A percentile compares a stretch with the other conserved stretches of the same genome.
These are phyloP conservation scores for Micromys minutus DNA, from an alignment of 2,113 vertebrate species.

Conservation along the genomic window DNA sequence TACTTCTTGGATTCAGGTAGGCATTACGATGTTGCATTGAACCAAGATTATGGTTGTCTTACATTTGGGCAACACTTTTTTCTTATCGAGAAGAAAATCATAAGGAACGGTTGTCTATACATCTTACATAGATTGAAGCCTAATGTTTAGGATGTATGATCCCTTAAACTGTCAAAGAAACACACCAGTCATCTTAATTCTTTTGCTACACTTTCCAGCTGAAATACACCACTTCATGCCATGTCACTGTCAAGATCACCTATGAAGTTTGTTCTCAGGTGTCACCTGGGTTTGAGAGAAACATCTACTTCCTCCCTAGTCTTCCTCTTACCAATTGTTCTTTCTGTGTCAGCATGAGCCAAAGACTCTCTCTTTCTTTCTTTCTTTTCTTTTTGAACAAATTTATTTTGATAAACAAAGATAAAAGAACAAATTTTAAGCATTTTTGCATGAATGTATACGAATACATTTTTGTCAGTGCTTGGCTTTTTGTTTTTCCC, in stretches of 20 bases:
- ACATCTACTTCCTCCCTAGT: background rate
- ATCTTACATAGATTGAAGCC: background rate
- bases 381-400: too few species aligned
- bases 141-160: background rate
- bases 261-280: background rate
- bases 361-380: background rate
- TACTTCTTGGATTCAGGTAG: background rate
- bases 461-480: too few species aligned
- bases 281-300: background rate
- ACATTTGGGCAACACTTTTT: background rate
- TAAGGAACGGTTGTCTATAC: background rate
- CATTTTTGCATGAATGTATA: too few species aligned
- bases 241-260: background rate
- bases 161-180: background rate
- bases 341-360: background rate
- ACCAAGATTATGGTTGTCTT: background rate
- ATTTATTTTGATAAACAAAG: too few species aligned
- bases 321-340: background rate
- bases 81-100: background rate
- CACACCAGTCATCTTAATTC: background rate
- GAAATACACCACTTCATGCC: background rate
- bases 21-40: background rate
- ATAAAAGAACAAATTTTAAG: too few species aligned
- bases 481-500: too few species aligned
- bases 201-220: background rate